phyloP scores from a whole-genome alignment of 2,113 vertebrate species.

The Elaphurus davidianus region DNA sequence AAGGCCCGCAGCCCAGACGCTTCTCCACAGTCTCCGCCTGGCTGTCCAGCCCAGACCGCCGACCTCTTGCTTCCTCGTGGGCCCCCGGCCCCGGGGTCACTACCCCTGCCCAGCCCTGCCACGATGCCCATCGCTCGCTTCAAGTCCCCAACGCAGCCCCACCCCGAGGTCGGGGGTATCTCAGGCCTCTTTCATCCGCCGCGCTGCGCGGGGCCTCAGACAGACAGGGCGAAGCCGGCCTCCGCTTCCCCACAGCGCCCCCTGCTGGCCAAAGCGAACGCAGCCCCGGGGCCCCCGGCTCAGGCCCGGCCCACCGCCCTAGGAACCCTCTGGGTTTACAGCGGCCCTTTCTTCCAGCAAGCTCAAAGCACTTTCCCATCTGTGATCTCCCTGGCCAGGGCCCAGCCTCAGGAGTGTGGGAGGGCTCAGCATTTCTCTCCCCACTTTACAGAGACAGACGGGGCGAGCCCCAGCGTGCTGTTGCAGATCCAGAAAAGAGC shows the following conservation, averaged over 20 bases:
- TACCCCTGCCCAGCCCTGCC: accelerated
- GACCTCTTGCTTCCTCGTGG: not conserved
- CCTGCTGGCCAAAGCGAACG: slow-evolving; percentile 14
- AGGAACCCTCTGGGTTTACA: slow-evolving; percentile 59
- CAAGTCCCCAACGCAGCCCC: not conserved
- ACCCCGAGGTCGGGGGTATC: not conserved
- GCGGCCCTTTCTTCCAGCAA: slow-evolving; percentile 31
- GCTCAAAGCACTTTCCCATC: slow-evolving; percentile 68
- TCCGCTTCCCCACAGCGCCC: not conserved
- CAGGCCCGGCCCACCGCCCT: not conserved
- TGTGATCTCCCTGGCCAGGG: slow-evolving; percentile 68
- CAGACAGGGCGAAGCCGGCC: accelerated
- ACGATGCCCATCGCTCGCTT: not conserved
- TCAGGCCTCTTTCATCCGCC: not conserved
- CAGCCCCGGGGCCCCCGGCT: accelerated
- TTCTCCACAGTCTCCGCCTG: accelerated
- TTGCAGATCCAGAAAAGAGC: not conserved
- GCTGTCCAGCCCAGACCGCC: not conserved
- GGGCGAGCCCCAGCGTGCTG: slow-evolving; percentile 25
- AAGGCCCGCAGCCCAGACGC: not conserved
- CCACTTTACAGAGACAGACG: slow-evolving; percentile 61
- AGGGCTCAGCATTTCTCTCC: slow-evolving; percentile 32
- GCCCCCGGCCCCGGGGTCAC: not conserved
- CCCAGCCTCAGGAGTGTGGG: slow-evolving; percentile 46
- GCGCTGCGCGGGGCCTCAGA: not conserved